Evolutionary conservation across 2,797 vertebrate genomes (phyloP), one percentile per base, ranked within the genome.

Genomic region (Cyprinodon diabolis): DNA sequence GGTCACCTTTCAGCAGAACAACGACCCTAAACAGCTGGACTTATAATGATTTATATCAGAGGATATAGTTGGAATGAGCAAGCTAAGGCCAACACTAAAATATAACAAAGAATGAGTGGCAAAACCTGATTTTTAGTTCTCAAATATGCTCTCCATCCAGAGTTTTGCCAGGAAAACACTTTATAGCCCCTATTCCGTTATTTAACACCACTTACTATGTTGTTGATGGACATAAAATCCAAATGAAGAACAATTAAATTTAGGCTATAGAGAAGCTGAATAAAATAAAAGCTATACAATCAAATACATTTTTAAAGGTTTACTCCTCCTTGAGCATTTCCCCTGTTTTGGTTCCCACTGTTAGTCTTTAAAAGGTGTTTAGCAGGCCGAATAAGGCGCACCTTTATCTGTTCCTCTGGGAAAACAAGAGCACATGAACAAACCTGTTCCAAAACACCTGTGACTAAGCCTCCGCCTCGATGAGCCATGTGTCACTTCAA

Each of bases 401-500:
- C 74, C 82, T 88, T 85, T 78, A 67, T 54, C 68, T 25, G 13
- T 49, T 69, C 83, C 40, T 54, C 37, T 62, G 71, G 83, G 82
- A 74, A 70, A 76, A 69, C 48, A 25, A 51, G 37, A 69, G 30
- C 71, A 82, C 89, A 79, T 83, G 91, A 72, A 69, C 82, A 69
- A 88, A 90, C 91, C 87, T 91, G 92, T 87, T 88, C 82, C 80
- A 82, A 69, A 84, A 82, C 90, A 91, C 86, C 88, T 90, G 79
- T 82, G 90, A 90, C 89, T 86, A 72, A 89, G 82, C 81, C 51
- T 15, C 65, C 78, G 75, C 77, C 71, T 43, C 63, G 74, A 88
- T 81, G 51, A 86, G 82, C 82, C 65, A 40, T 77, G 86, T 88
- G 84, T 81, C 80, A 68, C 71, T 83, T 71, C 70, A 58, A 76